Evolutionary conservation across 30 jellyfish, hydroid and myxozoan genomes (phyloP).

Genomic region (Turritopsis dohrnii): DNA sequence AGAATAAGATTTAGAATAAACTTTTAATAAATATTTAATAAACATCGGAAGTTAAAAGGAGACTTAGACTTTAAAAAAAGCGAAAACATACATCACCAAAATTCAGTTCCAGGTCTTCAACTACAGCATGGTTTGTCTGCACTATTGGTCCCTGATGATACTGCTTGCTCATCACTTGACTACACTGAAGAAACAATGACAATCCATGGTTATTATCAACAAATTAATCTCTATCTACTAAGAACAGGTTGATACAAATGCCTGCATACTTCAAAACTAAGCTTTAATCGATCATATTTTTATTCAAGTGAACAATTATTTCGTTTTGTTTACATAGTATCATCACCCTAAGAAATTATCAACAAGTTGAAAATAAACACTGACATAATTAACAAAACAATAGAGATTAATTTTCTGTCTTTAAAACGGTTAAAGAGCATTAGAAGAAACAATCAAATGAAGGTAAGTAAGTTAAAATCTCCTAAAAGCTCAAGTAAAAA

Average conservation of each 20-base stretch:
- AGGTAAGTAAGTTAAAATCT: neutral
- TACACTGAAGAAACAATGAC: neutral
- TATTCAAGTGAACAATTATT: neutral
- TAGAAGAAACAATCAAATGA: neutral
- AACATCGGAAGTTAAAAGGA: no score
- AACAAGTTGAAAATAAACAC: neutral
- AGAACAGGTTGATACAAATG: neutral
- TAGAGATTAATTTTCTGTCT: neutral
- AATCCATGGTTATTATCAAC: neutral
- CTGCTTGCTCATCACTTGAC: slow-evolving; percentile 17
- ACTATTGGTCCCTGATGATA: slow-evolving; percentile 2
- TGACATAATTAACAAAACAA: neutral
- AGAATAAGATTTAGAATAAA: neutral
- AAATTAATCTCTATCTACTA: neutral
- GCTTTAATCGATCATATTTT: neutral
- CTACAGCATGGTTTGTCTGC: slow-evolving; percentile 9
- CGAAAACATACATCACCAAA: slow-evolving; percentile 17
- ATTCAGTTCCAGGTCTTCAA: slow-evolving; percentile 17
- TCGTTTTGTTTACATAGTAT: neutral
- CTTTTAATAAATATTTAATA: no score
- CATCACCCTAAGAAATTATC: neutral
- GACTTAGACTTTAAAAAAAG: no score
- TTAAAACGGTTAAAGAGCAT: neutral
- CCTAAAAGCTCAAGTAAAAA: neutral
- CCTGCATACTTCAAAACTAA: neutral